Evolutionary conservation across 2,888 invertebrate species (phyloP), one percentile per base, ranked within the genome.

Genomic region (Anthoptus insignis): DNA sequence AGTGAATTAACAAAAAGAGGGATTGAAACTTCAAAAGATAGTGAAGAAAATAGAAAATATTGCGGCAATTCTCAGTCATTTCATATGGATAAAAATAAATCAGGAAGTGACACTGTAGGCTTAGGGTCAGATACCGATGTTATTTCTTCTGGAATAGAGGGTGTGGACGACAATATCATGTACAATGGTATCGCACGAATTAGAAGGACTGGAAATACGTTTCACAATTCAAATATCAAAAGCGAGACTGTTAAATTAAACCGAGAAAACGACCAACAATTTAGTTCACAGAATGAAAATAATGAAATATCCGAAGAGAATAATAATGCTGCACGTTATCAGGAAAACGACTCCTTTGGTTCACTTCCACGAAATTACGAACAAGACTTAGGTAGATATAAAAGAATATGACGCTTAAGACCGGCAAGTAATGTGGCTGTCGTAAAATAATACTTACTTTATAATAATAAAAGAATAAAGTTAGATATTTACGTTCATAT

Each of bases 131-230:
- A 93, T 66, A 86, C 87, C 11, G 91, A 92, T 68, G 84, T 79
- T 58, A 83, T 89, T 39, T 73, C 91, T 59, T 86, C 89, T 29
- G 88, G 88, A 9, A 81, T 84, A 11, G 89, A 90, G 80, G 88
- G 87, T 13, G 84, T 86, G 11, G 87, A 90, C 67, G 89, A 90
- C 42, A 90, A 89, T 73, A 73, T 91, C n/a, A 90, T 90, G 89
- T 86, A 78, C 49, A 88, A 73, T 58, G 81, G 81, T 70, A 82
- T 78, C 16, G 64, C 72, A 13, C 81, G 88, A 11, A 84, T 79
- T 49, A 82, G 79, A 71, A 83, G 91, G 11, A 79, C 77, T 50
- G 70, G 72, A 37, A 77, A 81, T 24, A 73, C 70, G 3, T 64
- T 59, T 3, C 63, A 70, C 14, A 66, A 71, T 22, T 14, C 24